A percentile compares a stretch with the other conserved stretches of the same genome.
Evolutionary conservation across 2,113 vertebrate genomes (phyloP).

Genomic region (Phoxinus phoxinus): DNA sequence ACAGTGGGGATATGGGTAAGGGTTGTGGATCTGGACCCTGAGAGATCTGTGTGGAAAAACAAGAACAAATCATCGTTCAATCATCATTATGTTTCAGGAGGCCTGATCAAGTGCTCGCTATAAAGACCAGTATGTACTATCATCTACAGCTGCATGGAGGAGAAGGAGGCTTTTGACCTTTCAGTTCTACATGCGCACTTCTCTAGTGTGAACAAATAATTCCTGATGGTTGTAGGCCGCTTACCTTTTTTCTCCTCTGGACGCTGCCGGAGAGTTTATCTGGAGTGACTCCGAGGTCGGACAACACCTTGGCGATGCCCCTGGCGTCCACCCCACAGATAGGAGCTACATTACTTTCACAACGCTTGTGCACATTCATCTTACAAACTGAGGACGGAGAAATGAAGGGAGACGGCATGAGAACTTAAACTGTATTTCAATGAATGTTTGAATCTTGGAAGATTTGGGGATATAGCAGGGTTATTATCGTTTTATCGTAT

Average conservation of each 20-base stretch:
- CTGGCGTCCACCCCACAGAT: slow-evolving; percentile 95
- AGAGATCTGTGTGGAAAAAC: slow-evolving; percentile 79
- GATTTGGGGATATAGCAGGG: neutral
- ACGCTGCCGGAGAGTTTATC: slow-evolving; percentile 94
- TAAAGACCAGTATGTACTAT: neutral
- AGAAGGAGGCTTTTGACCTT: neutral
- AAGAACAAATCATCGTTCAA: neutral
- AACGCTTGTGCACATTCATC: slow-evolving; percentile 96
- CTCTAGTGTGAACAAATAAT: neutral
- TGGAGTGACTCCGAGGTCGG: slow-evolving; percentile 94
- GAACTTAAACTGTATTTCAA: neutral
- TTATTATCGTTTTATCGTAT: neutral
- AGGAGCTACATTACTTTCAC: slow-evolving; percentile 95
- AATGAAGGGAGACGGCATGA: slow-evolving; percentile 42
- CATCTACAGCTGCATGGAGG: neutral
- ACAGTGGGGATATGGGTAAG: slow-evolving; percentile 77
- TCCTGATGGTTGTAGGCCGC: neutral
- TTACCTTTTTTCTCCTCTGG: slow-evolving; percentile 91
- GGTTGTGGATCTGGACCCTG: slow-evolving; percentile 84
- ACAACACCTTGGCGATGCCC: slow-evolving; percentile 94
- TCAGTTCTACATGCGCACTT: neutral
- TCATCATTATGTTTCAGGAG: slow-evolving; percentile 1
- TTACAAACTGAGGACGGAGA: slow-evolving; percentile 85
- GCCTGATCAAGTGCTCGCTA: neutral
- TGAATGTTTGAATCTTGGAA: neutral